Base-by-base conservation (phyloP, 2,113 vertebrate species). In the Mola mola region DNA sequence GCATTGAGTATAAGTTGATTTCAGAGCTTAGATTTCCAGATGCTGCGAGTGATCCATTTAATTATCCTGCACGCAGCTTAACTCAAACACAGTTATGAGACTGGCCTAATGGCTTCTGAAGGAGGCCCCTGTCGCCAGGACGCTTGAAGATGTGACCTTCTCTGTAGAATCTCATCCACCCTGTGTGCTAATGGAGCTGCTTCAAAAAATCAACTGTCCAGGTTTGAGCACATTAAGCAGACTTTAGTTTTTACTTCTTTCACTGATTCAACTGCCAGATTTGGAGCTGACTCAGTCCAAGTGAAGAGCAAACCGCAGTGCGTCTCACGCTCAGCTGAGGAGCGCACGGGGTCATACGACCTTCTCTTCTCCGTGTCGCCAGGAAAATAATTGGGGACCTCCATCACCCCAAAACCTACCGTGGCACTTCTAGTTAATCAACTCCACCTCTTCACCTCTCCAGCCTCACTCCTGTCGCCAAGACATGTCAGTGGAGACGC, bases 301-400 rank as follows among this genome's bases (percentile, higher is more conserved):
- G 37, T 38, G 52, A 41, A 66, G 65, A 65, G 37, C 65, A 40
- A 51, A 62, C 13, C 33, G 52, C 51, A 29, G 24, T 29, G n/a
- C 50, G 71, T 63, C 51, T 41, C 37, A 61, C 53, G 16, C 24
- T 65, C n/a, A n/a, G n/a, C n/a, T n/a, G n/a, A n/a, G n/a, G n/a
- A n/a, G n/a, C n/a, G n/a, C n/a, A n/a, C n/a, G n/a, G n/a, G n/a
- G n/a, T n/a, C n/a, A n/a, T n/a, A n/a, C 51, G 42, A 65, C 62
- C 62, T 49, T 26, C 13, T 67, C 58, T 37, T 38, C 62, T 74
- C 42, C 31, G 21, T 28, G 46, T 16, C 65, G 62, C 40, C 44
- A 22, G 53, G 34, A 67, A 81, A 71, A 68, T 75, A 78, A 84
- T 72, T 71, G 66, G 64, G 46, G 53, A 70, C 60, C 57, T 74